phyloP scores from a whole-genome alignment of 1,140 invertebrate species.

The Cepaea nemoralis region DNA sequence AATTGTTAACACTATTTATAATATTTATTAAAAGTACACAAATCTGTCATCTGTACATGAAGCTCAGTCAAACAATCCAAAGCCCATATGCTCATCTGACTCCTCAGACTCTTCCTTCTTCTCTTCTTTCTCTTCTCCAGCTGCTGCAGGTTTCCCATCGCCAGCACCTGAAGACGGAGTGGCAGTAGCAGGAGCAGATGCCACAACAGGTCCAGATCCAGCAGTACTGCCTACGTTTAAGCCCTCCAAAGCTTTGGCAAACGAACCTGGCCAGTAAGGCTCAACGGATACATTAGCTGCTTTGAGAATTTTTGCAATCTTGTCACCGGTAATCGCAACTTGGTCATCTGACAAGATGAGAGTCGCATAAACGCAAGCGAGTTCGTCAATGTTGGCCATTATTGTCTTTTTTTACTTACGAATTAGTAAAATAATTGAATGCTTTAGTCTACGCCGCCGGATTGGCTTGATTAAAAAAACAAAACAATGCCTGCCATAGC shows the following conservation, averaged over 20 bases:
- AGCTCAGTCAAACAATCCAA: too few relatives aligned
- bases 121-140: constrained; percentile 77
- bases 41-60: too few relatives aligned
- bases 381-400: constrained; percentile 91
- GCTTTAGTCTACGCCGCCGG: constrained; percentile 70
- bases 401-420: constrained; percentile 69
- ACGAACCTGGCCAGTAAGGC: constrained; percentile 96
- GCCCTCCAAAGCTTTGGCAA: constrained; percentile 96
- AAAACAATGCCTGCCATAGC: too few relatives aligned
- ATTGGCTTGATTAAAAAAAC: constrained; percentile 73
- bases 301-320: constrained; percentile 96
- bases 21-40: too few relatives aligned
- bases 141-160: constrained; percentile 60
- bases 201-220: constrained; percentile 84
- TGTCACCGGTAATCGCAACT: constrained; percentile 95
- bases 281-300: constrained; percentile 96
- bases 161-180: too few relatives aligned
- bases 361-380: constrained; percentile 96
- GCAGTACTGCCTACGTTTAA: constrained; percentile 93
- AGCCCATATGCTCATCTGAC: constrained; percentile 95
- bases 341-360: constrained; percentile 97
- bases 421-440: too few relatives aligned
- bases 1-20: too few relatives aligned
- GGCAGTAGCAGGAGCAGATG: constrained; percentile 78
- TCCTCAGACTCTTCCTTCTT: constrained; percentile 82